Conservation (phyloP, 2,888 invertebrate species). For the Anthophora plumipes region DNA sequence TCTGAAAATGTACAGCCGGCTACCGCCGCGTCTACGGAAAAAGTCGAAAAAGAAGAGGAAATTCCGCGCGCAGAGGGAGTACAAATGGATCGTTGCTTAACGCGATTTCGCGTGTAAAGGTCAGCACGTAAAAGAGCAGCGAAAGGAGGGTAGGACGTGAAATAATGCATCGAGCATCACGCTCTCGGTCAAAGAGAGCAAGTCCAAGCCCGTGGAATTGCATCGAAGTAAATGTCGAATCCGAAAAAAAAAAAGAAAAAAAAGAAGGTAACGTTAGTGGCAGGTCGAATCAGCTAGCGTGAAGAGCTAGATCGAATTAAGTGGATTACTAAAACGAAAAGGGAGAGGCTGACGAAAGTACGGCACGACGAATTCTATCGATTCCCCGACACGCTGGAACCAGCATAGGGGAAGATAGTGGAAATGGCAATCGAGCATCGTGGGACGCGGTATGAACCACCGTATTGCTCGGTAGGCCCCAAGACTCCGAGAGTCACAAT, state of each 20-base stretch:
- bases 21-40: background rate
- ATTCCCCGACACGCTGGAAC: constrained; percentile 43
- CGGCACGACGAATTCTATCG: constrained; percentile 66
- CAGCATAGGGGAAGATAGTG: constrained; percentile 66
- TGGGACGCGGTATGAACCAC: constrained; percentile 51
- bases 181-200: background rate
- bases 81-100: constrained; percentile 41
- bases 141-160: constrained; percentile 6
- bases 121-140: constrained; percentile 6
- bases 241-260: constrained; percentile 32
- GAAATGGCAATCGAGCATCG: constrained; percentile 72
- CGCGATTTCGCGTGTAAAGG: constrained; percentile 43
- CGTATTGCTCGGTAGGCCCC: constrained; percentile 4
- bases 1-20: background rate
- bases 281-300: constrained; percentile 35
- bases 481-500: constrained; percentile 46
- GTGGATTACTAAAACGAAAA: constrained; percentile 59
- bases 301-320: constrained; percentile 54
- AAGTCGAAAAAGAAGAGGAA: background rate
- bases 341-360: constrained; percentile 49
- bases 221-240: constrained; percentile 12
- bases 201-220: background rate
- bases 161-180: constrained; percentile 32
- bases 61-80: background rate
- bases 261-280: constrained; percentile 19